Base-by-base conservation (phyloP, 2,797 vertebrate species). In the Paramormyrops hopkinsi region DNA sequence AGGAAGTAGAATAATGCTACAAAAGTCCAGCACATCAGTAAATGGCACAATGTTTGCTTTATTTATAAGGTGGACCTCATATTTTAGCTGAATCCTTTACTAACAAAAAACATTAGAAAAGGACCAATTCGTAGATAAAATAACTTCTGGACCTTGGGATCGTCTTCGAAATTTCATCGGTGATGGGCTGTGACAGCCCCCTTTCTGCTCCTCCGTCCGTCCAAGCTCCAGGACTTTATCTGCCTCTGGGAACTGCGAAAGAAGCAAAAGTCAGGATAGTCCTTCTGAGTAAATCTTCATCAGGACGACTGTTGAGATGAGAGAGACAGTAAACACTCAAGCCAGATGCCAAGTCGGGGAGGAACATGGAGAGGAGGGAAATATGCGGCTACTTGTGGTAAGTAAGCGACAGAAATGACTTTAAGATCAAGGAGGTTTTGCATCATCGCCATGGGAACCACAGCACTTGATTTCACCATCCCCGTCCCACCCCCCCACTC, bases 141-240 rank as follows among this genome's bases (percentile, higher is more conserved):
- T 25, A 22, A 11, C 11, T 87, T 51, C 5, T 91, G 89, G 91
- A 99, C 98, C 97, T 95, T 97, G 97, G 6, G 97, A 96, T 69
- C 97, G 94, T 91, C 96, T 97, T 94, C 95, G 95, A 91, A 97
- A 96, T 92, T 98, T 98, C 93, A 96, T 93, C 25, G 96, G 92
- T 76, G 96, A 91, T 48, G 97, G 96, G 90, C 96, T 97, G 89
- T 96, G 95, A 87, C 94, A 95, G 93, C 92, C 95, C 89, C 94
- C 96, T 93, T 95, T 96, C 90, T 94, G 90, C 0, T 90, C 92
- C 41, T 97, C 97, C 0, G 89, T 89, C 88, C 92, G 93, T 14
- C 92, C 91, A 3, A 92, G 84, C 11, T 97, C 97, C 89, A 97
- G 95, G 89, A 93, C 90, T 83, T 96, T 97, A 62, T 97, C 97